Evolutionary conservation across 2,888 invertebrate species (phyloP), one percentile per base, ranked within the genome.

Genomic region (Tiliacea aurago): DNA sequence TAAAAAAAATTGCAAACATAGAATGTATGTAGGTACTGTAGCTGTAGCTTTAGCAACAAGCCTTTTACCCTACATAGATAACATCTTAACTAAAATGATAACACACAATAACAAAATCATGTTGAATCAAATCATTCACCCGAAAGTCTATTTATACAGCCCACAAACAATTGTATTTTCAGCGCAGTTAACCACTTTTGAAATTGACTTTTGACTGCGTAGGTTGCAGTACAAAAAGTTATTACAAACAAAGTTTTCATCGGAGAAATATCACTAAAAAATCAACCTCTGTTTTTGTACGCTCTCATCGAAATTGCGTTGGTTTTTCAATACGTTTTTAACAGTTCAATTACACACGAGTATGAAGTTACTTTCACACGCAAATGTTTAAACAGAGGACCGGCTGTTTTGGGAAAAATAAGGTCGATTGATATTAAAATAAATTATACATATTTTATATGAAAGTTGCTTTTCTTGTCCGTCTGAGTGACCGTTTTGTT

Each of bases 241-340:
- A 76, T 69, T 13, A 61, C 61, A 62, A 81, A 41, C 37, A 45
- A 56, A 41, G 23, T 33, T 49, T 41, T 51, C 56, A 76, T 53
- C 56, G 28, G 23, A 11, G 3, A 53, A 70, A 76, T 81, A 49
- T 18, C 33, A 49, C 41, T 49, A 49, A 55, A 61, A 62, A 66
- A 28, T 28, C 47, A 62, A 62, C 43, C 13, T 53, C 10, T 80
- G 45, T 66, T 81, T 76, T 69, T 70, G 18, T 62, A 15, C 45
- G 47, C 63, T 59, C 63, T 64, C 66, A n/a, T 51, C 55, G 45
- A 56, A 59, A 72, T 72, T 41, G 56, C 33, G 33, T 47, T 23
- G 37, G 45, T 56, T 53, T 79, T 70, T 56, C 64, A 69, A 68
- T 76, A 51, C 20, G 55, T 62, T 78, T 76, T 61, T 55, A 43